A percentile compares a stretch with the other conserved stretches of the same genome.
Conservation (phyloP, 2,888 invertebrate species). For the Pyrrhia umbra region DNA sequence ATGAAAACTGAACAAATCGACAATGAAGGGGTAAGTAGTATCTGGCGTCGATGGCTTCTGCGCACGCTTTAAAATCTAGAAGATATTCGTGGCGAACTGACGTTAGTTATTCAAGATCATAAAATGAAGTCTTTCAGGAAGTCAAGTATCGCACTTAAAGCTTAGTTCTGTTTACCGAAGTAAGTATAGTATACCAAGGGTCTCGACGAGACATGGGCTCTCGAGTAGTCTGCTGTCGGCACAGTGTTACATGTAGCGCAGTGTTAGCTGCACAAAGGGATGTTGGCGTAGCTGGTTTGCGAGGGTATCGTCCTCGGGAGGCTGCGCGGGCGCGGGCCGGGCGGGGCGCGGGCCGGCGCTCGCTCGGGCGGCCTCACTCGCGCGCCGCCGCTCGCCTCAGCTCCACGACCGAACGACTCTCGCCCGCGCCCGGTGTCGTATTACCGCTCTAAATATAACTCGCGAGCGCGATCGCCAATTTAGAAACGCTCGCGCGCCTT, state of each 20-base stretch:
- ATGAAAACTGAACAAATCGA: neutral
- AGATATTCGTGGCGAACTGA: constrained; percentile 18
- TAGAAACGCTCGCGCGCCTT: constrained; percentile 88
- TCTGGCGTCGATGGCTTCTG: neutral
- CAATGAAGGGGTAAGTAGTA: neutral
- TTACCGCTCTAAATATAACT: constrained; percentile 89
- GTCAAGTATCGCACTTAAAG: constrained; percentile 25
- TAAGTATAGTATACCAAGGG: constrained; percentile 22
- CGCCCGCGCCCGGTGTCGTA: constrained; percentile 88
- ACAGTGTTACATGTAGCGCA: constrained; percentile 56
- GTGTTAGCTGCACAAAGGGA: constrained; percentile 65
- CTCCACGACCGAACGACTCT: constrained; percentile 84
- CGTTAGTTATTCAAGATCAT: constrained; percentile 12
- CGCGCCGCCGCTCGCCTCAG: constrained; percentile 81
- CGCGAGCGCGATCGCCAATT: constrained; percentile 89
- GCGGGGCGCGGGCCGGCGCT: constrained; percentile 33
- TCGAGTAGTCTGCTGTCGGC: constrained; percentile 30
- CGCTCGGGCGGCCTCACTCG: constrained; percentile 74
- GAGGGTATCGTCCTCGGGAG: constrained; percentile 85
- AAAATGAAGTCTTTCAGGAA: constrained; percentile 10
- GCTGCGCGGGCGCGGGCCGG: constrained; percentile 66
- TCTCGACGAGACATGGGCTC: constrained; percentile 42
- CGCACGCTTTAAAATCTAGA: constrained; percentile 5
- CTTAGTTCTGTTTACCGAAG: constrained; percentile 14
- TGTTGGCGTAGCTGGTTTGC: constrained; percentile 60